Base-by-base conservation (phyloP, 35 echinoderm and acorn worm genomes). In the Anneissia japonica region DNA sequence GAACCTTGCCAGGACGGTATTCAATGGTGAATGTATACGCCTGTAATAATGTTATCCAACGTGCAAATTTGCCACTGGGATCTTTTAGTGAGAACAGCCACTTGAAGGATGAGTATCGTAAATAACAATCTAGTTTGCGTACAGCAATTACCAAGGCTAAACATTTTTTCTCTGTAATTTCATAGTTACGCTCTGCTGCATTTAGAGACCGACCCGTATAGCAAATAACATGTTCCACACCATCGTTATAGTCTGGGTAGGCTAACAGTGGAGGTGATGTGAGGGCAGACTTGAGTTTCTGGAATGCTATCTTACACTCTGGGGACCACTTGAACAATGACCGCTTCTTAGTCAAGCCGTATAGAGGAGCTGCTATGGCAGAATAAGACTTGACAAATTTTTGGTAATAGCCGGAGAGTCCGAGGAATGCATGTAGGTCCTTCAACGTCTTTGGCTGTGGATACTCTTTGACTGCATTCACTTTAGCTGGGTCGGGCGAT, bases 401-500 rank as follows among this genome's bases (percentile, higher is more conserved):
- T n/a, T n/a, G n/a, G n/a, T n/a, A n/a, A n/a, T n/a, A n/a, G n/a
- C n/a, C n/a, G n/a, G n/a, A n/a, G n/a, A n/a, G n/a, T n/a, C n/a
- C n/a, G n/a, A n/a, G n/a, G n/a, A n/a, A n/a, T n/a, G n/a, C n/a
- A n/a, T n/a, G n/a, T n/a, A n/a, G n/a, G n/a, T n/a, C n/a, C n/a
- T n/a, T n/a, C n/a, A n/a, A n/a, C n/a, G n/a, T n/a, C n/a, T n/a
- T n/a, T n/a, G n/a, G n/a, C n/a, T n/a, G 31, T 36, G 92, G 87
- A 74, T 88, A 90, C 81, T 85, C 43, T 34, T 30, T 14, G 21
- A 93, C 55, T 43, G 73, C 86, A 9, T 39, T 35, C 0, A 55
- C 46, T 21, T 94, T 94, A 21, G 36, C 77, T 10, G 79, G 80
- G 72, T 89, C 91, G 17, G 87, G 40, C 4, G 31, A 31, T 37